Base-by-base conservation (phyloP, 2,888 invertebrate genomes). In the Epinotia brunnichana region DNA sequence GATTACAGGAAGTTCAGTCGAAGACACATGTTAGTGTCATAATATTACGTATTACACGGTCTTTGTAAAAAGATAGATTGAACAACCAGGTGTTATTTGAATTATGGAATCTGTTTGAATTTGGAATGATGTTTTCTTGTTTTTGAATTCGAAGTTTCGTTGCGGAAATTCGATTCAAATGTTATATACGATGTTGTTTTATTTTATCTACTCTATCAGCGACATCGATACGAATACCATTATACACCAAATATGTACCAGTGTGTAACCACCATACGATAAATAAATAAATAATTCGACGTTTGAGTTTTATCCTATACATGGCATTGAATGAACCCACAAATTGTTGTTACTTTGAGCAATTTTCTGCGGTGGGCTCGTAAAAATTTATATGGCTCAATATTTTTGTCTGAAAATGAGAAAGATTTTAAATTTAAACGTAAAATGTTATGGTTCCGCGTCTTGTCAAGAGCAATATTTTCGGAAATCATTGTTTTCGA, bases 21-120 rank as follows among this genome's bases (percentile, higher is more conserved):
- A 77, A 74, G 39, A 74, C 70, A 74, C 74, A 70, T 67, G 74
- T 74, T 74, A 54, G 60, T 60, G 68, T 80, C 78, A 79, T 79
- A 77, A 78, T 79, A 79, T 82, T 80, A 82, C 79, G 78, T 81
- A 79, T 81, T 81, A 80, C 79, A 81, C 75, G 76, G 70, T 75
- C 56, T 62, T 68, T 68, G 67, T 72, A 78, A 79, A 80, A 78
- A 81, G 75, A 77, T 75, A 81, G 75, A 77, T 75, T 76, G 80
- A 77, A 76, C 67, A 72, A 66, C 77, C 80, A 80, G 81, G 79
- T 81, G 80, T 63, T 48, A 63, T 63, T 54, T 69, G 19, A 69
- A 69, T 60, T 64, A 60, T 17, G 60, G 54, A 19, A 54, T 54
- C n/a, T n/a, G 19, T 57, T 70, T 35, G 4, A 39, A 63, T 57